Evolutionary conservation across 2,797 vertebrate genomes (phyloP), one percentile per base, ranked within the genome.

Genomic region (Scolopax bukidnonensis): DNA sequence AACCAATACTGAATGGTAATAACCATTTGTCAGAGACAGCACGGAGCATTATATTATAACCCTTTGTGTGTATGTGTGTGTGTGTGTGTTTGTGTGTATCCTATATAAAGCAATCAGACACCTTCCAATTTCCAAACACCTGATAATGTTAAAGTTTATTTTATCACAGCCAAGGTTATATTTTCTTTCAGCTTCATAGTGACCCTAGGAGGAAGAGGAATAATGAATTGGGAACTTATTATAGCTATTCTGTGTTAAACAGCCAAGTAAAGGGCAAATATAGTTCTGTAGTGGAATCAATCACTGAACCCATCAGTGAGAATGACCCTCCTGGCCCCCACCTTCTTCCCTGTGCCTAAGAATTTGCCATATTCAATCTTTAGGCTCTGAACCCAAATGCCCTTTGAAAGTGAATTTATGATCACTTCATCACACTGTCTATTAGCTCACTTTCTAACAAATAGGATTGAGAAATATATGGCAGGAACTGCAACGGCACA

Each of bases 351-450:
- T 27, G 21, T 70, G 92, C 93, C 94, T 89, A 90, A 78, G 94
- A 90, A 92, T 95, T 94, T 91, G 89, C 94, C 95, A 97, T 94
- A 93, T 96, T 95, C 96, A 95, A 82, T 86, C 96, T 96, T 96
- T 89, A 91, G 63, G 71, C 87, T 95, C 93, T 94, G 91, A 90
- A 95, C 94, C 92, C 96, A 85, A 93, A 93, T 96, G 97, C 96
- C 97, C 97, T 97, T 96, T 97, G 93, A 95, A 97, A 96, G 68
- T 41, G 90, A 97, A 95, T 95, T 96, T 97, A 97, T 97, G 97
- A 96, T 98, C 93, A 76, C 92, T 96, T 84, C 77, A 93, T 95
- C 88, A 94, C 86, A 38, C 78, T 89, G 90, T 93, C 95, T 92
- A 96, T 96, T 96, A 95, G 92, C 83, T 96, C 89, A 92, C 90